phyloP scores from a whole-genome alignment of 2,888 invertebrate species.

The Ypsolopha scabrella region DNA sequence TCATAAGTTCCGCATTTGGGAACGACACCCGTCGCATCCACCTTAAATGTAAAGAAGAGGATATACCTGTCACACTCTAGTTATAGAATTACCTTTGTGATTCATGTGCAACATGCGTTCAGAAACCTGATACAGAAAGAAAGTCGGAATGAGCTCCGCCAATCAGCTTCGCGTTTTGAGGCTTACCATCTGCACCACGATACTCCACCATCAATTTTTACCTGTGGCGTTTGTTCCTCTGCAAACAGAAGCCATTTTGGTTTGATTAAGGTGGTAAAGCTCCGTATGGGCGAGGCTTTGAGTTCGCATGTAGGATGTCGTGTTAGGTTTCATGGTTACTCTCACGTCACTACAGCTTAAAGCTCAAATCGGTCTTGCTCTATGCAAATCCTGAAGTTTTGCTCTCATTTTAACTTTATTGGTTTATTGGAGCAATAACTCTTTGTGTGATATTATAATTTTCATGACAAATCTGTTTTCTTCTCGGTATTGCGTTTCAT shows the following conservation, averaged over 20 bases:
- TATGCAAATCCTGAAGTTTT: not conserved
- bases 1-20: too few species aligned
- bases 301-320: slow-evolving; percentile 13
- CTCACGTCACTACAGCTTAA: slow-evolving; percentile 8
- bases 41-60: too few species aligned
- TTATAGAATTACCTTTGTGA: slow-evolving; percentile 24
- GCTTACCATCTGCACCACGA: slow-evolving; percentile 16
- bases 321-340: slow-evolving; percentile 17
- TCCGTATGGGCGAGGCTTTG: slow-evolving; percentile 33
- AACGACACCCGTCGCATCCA: too few species aligned
- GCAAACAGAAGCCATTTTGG: not conserved
- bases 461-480: too few species aligned
- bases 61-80: not conserved
- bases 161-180: slow-evolving; percentile 28
- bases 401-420: too few species aligned
- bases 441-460: too few species aligned
- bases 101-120: slow-evolving; percentile 18
- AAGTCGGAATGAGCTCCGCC: slow-evolving; percentile 26
- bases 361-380: not conserved
- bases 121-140: slow-evolving; percentile 36
- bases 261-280: not conserved
- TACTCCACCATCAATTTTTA: not conserved
- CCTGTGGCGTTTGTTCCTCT: not conserved
- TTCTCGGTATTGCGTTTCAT: too few species aligned
- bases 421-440: too few species aligned